Percentiles rank a stretch among this genome's conserved stretches.
Conservation (phyloP, 2,113 vertebrate genomes). For the Pan troglodytes region NHGRI_mPanTro3-v2.1_pri NC_072414.2:27386501-27387000, state of each 20-base stretch:
- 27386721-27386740: not conserved
- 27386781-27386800: not conserved
- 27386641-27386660: not conserved
- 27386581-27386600: not conserved
- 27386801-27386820: not conserved
- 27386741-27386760: not conserved
- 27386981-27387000: not conserved
- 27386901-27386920: not conserved
- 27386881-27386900: not conserved
- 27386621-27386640: not conserved
- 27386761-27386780: not conserved
- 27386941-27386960: not conserved
- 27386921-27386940: not conserved
- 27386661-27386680: not conserved
- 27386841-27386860: not conserved
- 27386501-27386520: not conserved
- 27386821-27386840: slow-evolving; percentile 10
- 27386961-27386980: not conserved
- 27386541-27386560: not conserved
- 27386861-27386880: not conserved
- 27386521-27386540: not conserved
- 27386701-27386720: not conserved
- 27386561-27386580: not conserved
- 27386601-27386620: not conserved
- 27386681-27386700: not conserved